Conservation (phyloP, 2,888 invertebrate genomes). For the Scaptomyza reducta region DNA sequence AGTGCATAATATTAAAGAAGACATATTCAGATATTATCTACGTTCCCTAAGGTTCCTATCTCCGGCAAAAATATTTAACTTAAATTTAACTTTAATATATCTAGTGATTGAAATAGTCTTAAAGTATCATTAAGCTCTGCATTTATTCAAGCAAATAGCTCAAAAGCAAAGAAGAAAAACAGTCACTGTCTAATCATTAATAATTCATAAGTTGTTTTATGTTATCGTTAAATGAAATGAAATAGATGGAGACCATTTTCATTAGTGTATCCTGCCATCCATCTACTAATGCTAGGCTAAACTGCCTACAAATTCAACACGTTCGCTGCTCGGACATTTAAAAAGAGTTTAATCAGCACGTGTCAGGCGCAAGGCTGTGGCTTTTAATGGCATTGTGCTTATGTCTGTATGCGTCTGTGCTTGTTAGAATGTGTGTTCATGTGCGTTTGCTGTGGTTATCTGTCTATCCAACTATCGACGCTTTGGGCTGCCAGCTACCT, state of each 20-base stretch:
- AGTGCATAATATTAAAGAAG: too few relatives aligned
- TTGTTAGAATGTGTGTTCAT: slow-evolving; percentile 20
- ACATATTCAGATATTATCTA: too few relatives aligned
- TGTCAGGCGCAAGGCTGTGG: slow-evolving; percentile 37
- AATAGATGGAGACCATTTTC: background rate
- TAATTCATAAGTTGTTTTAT: background rate
- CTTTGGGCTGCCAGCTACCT: slow-evolving; percentile 20
- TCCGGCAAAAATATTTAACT: too few relatives aligned
- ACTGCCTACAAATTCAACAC: slow-evolving; percentile 39
- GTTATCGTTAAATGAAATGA: background rate
- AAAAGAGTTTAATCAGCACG: slow-evolving; percentile 70
- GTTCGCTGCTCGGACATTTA: slow-evolving; percentile 37
- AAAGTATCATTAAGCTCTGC: background rate
- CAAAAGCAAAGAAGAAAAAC: background rate
- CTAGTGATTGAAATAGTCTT: background rate
- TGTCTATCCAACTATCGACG: slow-evolving; percentile 44
- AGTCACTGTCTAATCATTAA: background rate
- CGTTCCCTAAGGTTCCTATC: too few relatives aligned
- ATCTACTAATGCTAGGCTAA: slow-evolving; percentile 8
- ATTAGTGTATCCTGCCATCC: slow-evolving; percentile 23
- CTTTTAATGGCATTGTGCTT: slow-evolving; percentile 16
- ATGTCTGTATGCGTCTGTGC: slow-evolving; percentile 10
- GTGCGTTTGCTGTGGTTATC: slow-evolving; percentile 35
- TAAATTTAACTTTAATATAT: too few relatives aligned
- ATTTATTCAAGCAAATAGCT: background rate